A percentile compares a stretch with the other conserved stretches of the same genome.
These are phyloP conservation scores for Therioaphis trifolii DNA, from an alignment of 2,888 invertebrate species.

Conservation along the genomic window DNA sequence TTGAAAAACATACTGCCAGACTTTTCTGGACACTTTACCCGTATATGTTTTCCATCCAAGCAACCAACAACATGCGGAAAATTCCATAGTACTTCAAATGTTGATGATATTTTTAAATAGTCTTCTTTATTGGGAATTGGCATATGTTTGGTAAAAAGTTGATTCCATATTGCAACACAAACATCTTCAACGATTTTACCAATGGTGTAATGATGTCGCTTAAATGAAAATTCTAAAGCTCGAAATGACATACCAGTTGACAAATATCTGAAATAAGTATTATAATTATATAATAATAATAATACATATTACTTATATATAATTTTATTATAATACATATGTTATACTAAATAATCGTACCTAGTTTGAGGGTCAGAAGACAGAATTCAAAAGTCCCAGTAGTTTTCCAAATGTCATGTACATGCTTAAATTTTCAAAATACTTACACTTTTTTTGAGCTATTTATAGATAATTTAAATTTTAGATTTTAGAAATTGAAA, in stretches of 20 bases:
- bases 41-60: slow-evolving; percentile 7
- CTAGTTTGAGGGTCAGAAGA: too few relatives aligned
- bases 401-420: too few relatives aligned
- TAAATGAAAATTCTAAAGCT: not conserved
- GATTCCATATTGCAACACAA: not conserved
- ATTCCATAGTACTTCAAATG: not conserved
- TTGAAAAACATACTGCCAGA: slow-evolving; percentile 6
- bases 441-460: too few relatives aligned
- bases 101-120: not conserved
- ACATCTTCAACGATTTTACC: not conserved
- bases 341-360: too few relatives aligned
- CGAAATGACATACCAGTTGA: slow-evolving; percentile 34
- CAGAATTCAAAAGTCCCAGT: too few relatives aligned
- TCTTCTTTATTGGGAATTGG: not conserved
- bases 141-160: not conserved
- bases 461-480: too few relatives aligned
- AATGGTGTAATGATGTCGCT: not conserved
- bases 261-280: slow-evolving; percentile 5
- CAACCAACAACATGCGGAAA: not conserved
- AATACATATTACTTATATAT: too few relatives aligned
- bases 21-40: not conserved
- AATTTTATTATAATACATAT: too few relatives aligned
- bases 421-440: too few relatives aligned
- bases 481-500: too few relatives aligned
- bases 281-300: too few relatives aligned